A percentile compares a stretch with the other conserved stretches of the same genome.
phyloP scores from a whole-genome alignment of 2,113 vertebrate genomes.

The Silurus asotus region DNA sequence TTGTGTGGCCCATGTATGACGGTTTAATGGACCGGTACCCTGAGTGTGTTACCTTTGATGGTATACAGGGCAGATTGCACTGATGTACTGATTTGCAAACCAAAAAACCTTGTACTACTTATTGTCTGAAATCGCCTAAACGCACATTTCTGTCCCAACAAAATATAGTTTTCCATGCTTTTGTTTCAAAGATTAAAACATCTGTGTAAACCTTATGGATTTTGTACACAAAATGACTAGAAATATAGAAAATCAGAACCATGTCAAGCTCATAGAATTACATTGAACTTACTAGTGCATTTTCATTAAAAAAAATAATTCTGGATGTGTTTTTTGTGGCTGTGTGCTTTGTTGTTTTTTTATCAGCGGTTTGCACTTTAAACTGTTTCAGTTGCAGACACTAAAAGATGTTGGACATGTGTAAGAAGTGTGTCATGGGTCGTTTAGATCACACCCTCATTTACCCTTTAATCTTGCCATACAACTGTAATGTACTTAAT shows the following conservation, averaged over 20 bases:
- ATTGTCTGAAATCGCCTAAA: conserved; percentile 15
- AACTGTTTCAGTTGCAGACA: background rate
- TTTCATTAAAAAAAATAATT: conserved; percentile 57
- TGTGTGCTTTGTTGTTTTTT: background rate
- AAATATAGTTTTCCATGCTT: background rate
- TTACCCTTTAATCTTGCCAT: conserved; percentile 1
- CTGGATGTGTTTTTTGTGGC: conserved; percentile 16
- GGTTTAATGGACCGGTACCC: conserved; percentile 19
- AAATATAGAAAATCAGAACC: conserved; percentile 64
- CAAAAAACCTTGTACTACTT: conserved; percentile 26
- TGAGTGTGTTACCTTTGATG: background rate
- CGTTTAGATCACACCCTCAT: background rate
- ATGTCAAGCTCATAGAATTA: conserved; percentile 65
- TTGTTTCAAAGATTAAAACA: background rate
- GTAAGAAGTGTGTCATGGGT: conserved; percentile 26
- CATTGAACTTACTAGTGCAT: conserved; percentile 57
- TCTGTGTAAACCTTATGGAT: conserved; percentile 22
- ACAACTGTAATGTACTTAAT: background rate
- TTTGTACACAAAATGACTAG: conserved; percentile 52
- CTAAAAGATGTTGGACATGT: background rate
- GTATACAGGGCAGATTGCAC: conserved; percentile 9
- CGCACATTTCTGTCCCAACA: conserved; percentile 32
- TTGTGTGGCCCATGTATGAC: conserved; percentile 6
- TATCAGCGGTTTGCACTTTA: background rate
- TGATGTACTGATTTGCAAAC: conserved; percentile 32